phyloP scores from a whole-genome alignment of 2,113 vertebrate species.

The Terrapene triunguis region DNA sequence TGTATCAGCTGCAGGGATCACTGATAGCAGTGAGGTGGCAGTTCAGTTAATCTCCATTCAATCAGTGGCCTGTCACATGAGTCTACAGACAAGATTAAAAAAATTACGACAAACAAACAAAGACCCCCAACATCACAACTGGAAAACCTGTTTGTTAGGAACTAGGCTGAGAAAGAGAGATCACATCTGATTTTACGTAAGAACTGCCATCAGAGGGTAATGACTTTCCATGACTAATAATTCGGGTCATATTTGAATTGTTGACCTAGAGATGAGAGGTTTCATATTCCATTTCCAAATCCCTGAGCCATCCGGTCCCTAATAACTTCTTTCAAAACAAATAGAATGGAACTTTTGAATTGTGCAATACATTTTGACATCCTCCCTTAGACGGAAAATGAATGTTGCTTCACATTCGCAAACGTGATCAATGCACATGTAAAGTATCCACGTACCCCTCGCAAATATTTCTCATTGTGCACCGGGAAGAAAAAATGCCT shows the following conservation, averaged over 20 bases:
- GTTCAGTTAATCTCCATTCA: not conserved
- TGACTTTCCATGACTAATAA: constrained; percentile 66
- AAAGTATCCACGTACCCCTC: not conserved
- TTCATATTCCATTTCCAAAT: constrained; percentile 60
- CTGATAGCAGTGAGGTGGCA: not conserved
- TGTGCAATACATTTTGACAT: constrained; percentile 58
- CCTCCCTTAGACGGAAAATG: constrained; percentile 38
- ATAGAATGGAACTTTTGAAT: constrained; percentile 48
- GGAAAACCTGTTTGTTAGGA: constrained; percentile 41
- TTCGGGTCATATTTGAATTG: constrained; percentile 47
- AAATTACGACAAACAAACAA: not conserved
- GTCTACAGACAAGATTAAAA: not conserved
- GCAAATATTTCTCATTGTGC: constrained; percentile 6
- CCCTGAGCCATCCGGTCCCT: constrained; percentile 65
- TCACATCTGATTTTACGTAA: constrained; percentile 28
- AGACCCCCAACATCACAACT: constrained; percentile 14
- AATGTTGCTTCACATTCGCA: constrained; percentile 46
- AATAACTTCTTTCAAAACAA: constrained; percentile 73
- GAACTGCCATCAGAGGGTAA: constrained; percentile 2
- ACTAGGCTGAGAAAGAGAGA: not conserved
- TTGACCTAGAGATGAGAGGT: constrained; percentile 49
- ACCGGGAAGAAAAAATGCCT: not conserved
- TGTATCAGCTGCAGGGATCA: not conserved
- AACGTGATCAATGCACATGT: constrained; percentile 20
- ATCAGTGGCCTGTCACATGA: not conserved